Evolutionary conservation across 2,888 invertebrate genomes (phyloP).

Genomic region (Rhagium mordax): DNA sequence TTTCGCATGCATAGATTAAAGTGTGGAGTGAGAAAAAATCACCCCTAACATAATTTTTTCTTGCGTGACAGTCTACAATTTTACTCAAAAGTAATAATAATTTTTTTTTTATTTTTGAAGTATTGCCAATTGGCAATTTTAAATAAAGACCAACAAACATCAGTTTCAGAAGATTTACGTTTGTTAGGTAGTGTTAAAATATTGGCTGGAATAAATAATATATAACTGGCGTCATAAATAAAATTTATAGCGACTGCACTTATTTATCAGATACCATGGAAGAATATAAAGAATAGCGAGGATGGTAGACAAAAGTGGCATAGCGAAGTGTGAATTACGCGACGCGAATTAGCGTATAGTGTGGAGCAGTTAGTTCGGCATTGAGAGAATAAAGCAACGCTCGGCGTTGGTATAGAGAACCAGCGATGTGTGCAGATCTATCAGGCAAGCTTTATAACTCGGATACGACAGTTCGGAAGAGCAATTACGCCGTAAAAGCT

Average conservation of each 20-base stretch:
- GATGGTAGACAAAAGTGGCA: conserved; percentile 16
- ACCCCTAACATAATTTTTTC: too few relatives aligned
- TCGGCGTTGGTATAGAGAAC: conserved; percentile 44
- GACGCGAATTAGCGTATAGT: conserved; percentile 35
- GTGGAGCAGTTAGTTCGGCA: conserved; percentile 32
- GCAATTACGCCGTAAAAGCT: conserved; percentile 62
- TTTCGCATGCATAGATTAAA: not conserved
- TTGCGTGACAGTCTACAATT: too few relatives aligned
- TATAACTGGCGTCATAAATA: not conserved
- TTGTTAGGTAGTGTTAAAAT: too few relatives aligned
- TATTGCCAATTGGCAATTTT: too few relatives aligned
- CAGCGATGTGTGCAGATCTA: conserved; percentile 56
- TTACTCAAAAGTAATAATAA: too few relatives aligned
- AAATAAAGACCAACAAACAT: too few relatives aligned
- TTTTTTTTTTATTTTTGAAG: too few relatives aligned
- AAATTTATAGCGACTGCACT: not conserved
- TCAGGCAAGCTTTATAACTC: conserved; percentile 60
- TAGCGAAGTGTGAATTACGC: conserved; percentile 36
- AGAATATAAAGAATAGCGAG: conserved; percentile 15
- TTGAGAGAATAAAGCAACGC: conserved; percentile 42
- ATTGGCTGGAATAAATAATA: not conserved
- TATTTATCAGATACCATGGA: conserved; percentile 1
- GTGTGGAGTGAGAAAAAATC: too few relatives aligned
- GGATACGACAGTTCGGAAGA: conserved; percentile 63
- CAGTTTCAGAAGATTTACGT: too few relatives aligned